phyloP scores from a whole-genome alignment of 2,888 invertebrate genomes.

The Polyommatus icarus region DNA sequence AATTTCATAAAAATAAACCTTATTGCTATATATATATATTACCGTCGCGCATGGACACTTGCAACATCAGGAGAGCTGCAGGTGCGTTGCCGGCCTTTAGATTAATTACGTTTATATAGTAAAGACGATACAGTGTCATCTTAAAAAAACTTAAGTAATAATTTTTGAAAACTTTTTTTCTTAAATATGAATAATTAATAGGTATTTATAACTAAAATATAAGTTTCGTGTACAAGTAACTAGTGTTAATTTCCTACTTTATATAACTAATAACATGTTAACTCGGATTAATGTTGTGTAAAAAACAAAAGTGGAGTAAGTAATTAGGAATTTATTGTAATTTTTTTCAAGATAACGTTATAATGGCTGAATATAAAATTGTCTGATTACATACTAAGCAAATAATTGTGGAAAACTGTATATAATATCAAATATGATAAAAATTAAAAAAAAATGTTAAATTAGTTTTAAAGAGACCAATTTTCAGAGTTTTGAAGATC shows the following conservation, averaged over 20 bases:
- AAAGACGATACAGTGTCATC: too few species aligned
- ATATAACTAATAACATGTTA: conserved; percentile 17
- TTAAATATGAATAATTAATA: not conserved
- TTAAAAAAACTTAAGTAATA: not conserved
- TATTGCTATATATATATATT: too few species aligned
- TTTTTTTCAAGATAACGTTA: conserved; percentile 10
- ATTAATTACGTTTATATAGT: too few species aligned
- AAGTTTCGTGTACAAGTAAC: not conserved
- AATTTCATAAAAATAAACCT: too few species aligned
- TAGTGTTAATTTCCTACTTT: conserved; percentile 20
- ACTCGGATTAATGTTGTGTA: conserved; percentile 25
- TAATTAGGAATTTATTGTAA: conserved; percentile 21
- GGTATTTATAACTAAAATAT: not conserved
- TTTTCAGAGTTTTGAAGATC: too few species aligned
- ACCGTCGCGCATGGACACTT: too few species aligned
- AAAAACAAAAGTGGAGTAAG: conserved; percentile 19
- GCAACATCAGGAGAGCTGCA: too few species aligned
- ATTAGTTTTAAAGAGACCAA: too few species aligned
- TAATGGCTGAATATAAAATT: not conserved
- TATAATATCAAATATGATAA: too few species aligned
- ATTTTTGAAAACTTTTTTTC: not conserved
- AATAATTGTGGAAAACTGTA: not conserved
- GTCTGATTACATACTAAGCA: not conserved
- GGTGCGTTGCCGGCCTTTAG: too few species aligned
- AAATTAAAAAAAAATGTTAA: too few species aligned